Percentiles rank a stretch among this genome's conserved stretches.
Evolutionary conservation across 1,140 invertebrate genomes (phyloP).

Genomic region (Alviniconcha marisindica): DNA sequence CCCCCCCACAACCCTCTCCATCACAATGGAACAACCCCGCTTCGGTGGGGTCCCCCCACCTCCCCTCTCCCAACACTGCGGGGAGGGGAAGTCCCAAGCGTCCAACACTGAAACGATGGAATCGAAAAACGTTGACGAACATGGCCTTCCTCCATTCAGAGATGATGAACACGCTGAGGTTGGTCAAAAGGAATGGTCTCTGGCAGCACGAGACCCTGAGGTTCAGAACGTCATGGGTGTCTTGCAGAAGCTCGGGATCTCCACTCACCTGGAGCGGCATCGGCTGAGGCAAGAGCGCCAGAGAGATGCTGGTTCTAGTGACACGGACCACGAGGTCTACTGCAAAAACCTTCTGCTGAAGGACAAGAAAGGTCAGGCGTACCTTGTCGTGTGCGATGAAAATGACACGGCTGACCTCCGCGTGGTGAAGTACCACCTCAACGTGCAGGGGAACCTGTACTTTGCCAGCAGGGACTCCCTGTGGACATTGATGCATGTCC

Average conservation of each 20-base stretch:
- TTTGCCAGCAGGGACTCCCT: constrained; percentile 19
- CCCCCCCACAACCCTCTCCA: background rate
- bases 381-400: constrained; percentile 1
- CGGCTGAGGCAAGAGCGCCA: background rate
- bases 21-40: constrained; percentile 25
- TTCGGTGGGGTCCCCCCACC: constrained; percentile 21
- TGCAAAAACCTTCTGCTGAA: constrained; percentile 28
- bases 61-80: background rate
- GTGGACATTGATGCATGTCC: constrained; percentile 12
- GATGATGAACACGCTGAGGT: background rate
- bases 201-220: background rate
- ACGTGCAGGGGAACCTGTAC: constrained; percentile 1
- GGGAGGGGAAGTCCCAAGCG: background rate
- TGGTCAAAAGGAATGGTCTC: background rate
- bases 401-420: constrained; percentile 12
- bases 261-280: background rate
- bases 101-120: background rate
- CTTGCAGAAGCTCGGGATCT: constrained; percentile 4
- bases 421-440: constrained; percentile 6
- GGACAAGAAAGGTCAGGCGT: constrained; percentile 21
- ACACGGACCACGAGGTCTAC: constrained; percentile 1
- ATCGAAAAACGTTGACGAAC: background rate
- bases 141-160: background rate
- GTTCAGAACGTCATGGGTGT: constrained; percentile 3
- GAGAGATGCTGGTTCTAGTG: background rate